Conservation (phyloP, 2,888 invertebrate species). For the Ceriagrion tenellum region DNA sequence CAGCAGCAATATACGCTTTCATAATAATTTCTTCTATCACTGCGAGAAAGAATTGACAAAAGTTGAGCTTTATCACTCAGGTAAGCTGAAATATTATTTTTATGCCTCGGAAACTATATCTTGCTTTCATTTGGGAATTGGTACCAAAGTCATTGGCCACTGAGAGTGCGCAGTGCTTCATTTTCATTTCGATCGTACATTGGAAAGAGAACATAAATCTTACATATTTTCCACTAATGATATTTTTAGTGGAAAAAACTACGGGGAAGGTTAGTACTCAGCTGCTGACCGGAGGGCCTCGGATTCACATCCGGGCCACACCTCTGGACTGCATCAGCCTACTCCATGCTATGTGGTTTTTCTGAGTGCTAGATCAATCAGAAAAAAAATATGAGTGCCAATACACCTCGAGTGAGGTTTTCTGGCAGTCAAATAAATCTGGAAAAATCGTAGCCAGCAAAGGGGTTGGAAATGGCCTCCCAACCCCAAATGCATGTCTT, state of each 20-base stretch:
- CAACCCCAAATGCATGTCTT: neutral
- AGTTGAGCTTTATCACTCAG: constrained; percentile 51
- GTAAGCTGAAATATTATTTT: neutral
- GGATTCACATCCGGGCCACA: neutral
- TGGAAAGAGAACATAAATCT: neutral
- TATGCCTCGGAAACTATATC: too few relatives aligned
- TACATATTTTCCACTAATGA: neutral
- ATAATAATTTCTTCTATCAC: neutral
- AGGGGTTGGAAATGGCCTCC: neutral
- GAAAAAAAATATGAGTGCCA: neutral
- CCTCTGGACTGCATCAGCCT: neutral
- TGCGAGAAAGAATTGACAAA: constrained; percentile 36
- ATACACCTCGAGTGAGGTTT: neutral
- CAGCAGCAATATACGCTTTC: neutral
- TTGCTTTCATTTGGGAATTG: too few relatives aligned
- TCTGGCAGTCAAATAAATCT: neutral
- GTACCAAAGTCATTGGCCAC: too few relatives aligned
- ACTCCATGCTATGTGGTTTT: neutral
- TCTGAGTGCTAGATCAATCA: constrained; percentile 18
- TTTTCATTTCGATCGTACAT: neutral
- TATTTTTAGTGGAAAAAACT: too few relatives aligned
- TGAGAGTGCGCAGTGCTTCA: too few relatives aligned
- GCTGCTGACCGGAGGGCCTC: neutral
- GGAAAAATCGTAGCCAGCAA: neutral
- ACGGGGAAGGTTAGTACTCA: neutral